These are phyloP conservation scores for Dermatophagoides farinae DNA, from an alignment of 1,140 invertebrate genomes.

Conservation along the genomic window DNA sequence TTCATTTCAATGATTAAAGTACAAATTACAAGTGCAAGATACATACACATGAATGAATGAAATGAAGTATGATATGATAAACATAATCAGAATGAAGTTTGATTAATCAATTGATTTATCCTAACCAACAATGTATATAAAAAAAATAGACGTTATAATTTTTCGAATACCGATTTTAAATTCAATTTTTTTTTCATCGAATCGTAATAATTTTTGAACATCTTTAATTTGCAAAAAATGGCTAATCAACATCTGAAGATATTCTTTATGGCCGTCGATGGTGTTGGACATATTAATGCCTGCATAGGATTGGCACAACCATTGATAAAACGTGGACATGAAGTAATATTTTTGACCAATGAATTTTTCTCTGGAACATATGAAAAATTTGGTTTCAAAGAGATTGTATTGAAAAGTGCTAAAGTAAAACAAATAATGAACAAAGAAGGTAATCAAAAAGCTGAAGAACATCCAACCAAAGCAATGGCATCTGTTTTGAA, in stretches of 20 bases:
- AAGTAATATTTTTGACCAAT: not conserved
- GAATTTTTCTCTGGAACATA: not conserved
- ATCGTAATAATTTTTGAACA: too few relatives aligned
- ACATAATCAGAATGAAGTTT: too few relatives aligned
- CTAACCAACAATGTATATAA: too few relatives aligned
- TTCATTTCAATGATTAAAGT: too few relatives aligned
- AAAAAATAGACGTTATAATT: too few relatives aligned
- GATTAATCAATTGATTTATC: too few relatives aligned
- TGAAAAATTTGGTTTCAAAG: not conserved
- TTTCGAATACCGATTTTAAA: too few relatives aligned
- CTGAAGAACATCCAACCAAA: not conserved
- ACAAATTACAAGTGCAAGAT: too few relatives aligned
- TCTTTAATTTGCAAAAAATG: too few relatives aligned
- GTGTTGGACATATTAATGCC: not conserved
- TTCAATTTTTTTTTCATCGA: too few relatives aligned
- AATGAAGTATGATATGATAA: too few relatives aligned
- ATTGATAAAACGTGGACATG: not conserved
- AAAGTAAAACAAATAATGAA: not conserved
- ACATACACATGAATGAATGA: too few relatives aligned
- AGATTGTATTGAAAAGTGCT: not conserved
- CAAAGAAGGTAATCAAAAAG: not conserved
- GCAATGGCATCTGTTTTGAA: not conserved
- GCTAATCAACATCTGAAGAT: not conserved
- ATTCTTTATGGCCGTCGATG: not conserved
- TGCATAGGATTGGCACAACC: not conserved